Evolutionary conservation across 1,140 invertebrate species (phyloP).

Genomic region (Nilaparvata lugens): DNA sequence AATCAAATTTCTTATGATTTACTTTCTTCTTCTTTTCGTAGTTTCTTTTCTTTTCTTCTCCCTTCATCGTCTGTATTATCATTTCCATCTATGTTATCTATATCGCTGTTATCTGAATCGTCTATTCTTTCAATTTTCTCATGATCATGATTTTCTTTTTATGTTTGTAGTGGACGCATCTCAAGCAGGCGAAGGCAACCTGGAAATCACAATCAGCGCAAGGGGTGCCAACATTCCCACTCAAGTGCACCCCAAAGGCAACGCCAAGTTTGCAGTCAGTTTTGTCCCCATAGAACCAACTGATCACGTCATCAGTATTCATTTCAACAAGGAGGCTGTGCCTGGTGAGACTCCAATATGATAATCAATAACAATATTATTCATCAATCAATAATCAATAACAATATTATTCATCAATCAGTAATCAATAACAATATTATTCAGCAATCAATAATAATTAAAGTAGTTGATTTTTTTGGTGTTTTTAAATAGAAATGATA

Average conservation of each 20-base stretch:
- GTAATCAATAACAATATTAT: no score
- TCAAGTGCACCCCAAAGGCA: conserved; percentile 91
- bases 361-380: no score
- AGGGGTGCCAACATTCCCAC: conserved; percentile 91
- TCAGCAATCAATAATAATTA: no score
- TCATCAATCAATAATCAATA: no score
- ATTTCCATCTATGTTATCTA: neutral
- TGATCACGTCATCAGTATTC: conserved; percentile 91
- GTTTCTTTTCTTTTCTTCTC: no score
- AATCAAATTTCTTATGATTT: no score
- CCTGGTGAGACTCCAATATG: conserved; percentile 42
- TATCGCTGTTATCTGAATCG: conserved; percentile 1
- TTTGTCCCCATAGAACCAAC: conserved; percentile 90
- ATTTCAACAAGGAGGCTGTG: conserved; percentile 85
- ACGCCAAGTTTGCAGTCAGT: conserved; percentile 82
- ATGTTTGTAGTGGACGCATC: conserved; percentile 74
- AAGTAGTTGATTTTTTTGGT: no score
- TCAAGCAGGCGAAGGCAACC: conserved; percentile 93
- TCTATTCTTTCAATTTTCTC: conserved; percentile 3
- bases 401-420: no score
- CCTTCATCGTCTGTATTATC: neutral
- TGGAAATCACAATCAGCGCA: conserved; percentile 93
- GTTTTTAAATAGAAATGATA: no score
- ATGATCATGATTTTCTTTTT: conserved; percentile 1
- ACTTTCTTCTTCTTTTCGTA: no score